Evolutionary conservation across 1,140 invertebrate species (phyloP).

Genomic region (Listronotus oregonensis): DNA sequence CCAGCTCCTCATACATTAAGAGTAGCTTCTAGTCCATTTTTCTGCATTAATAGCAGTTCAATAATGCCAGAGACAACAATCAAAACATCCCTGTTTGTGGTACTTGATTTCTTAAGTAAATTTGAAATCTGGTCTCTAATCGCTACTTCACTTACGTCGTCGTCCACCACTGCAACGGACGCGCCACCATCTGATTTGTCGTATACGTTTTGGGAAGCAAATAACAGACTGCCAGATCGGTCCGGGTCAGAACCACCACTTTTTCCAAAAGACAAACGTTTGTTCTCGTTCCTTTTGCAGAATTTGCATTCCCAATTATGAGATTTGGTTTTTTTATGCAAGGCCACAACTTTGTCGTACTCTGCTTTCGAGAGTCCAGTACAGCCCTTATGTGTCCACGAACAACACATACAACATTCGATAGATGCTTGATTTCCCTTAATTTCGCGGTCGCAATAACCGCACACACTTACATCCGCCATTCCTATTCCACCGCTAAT

Average conservation of each 20-base stretch:
- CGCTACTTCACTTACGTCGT: too few species aligned
- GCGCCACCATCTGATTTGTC: too few species aligned
- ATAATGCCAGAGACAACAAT: background rate
- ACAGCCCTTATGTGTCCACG: too few species aligned
- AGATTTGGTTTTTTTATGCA: too few species aligned
- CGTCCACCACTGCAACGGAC: too few species aligned
- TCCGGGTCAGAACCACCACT: background rate
- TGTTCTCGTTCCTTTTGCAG: background rate
- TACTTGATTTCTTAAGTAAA: background rate
- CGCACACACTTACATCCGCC: background rate
- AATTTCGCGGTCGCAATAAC: background rate
- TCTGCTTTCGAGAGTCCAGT: too few species aligned
- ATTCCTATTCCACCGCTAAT: too few species aligned
- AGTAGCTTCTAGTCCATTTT: background rate
- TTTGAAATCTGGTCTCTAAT: background rate
- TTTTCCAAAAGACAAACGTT: background rate
- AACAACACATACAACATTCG: background rate
- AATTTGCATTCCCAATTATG: conserved; percentile 4
- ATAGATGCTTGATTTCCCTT: background rate
- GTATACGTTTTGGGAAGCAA: background rate
- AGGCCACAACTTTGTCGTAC: too few species aligned
- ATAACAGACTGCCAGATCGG: background rate
- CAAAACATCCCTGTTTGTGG: background rate
- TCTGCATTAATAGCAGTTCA: background rate
- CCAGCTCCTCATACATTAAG: too few species aligned